phyloP scores from a whole-genome alignment of 2,888 invertebrate genomes.

The Dromius quadrimaculatus region DNA sequence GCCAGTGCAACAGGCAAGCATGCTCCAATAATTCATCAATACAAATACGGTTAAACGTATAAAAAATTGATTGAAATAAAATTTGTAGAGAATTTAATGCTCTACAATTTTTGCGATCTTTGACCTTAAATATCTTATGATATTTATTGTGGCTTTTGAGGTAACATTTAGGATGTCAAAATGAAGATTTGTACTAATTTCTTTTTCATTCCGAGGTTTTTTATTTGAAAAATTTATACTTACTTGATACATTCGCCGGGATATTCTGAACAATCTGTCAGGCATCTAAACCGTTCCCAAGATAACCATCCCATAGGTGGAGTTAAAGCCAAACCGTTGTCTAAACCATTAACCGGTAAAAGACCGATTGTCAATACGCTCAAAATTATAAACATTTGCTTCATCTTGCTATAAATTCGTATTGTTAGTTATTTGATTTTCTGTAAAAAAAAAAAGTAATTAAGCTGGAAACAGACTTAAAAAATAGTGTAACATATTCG shows the following conservation, averaged over 20 bases:
- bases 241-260: slow-evolving; percentile 48
- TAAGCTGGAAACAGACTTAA: too few species aligned
- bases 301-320: slow-evolving; percentile 49
- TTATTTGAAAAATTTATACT: too few species aligned
- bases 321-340: slow-evolving; percentile 39
- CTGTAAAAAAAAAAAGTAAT: not conserved
- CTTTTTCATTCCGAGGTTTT: not conserved
- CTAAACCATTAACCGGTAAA: slow-evolving; percentile 22
- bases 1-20: too few species aligned
- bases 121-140: too few species aligned
- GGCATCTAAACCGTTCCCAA: slow-evolving; percentile 45
- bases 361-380: not conserved
- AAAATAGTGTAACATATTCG: too few species aligned
- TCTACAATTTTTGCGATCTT: too few species aligned
- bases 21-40: not conserved
- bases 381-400: not conserved
- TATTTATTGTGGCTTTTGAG: too few species aligned
- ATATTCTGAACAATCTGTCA: slow-evolving; percentile 34
- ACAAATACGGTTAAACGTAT: too few species aligned
- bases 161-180: too few species aligned
- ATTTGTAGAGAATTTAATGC: too few species aligned
- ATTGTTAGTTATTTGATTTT: not conserved
- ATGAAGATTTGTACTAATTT: not conserved
- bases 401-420: not conserved
- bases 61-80: not conserved